These are phyloP conservation scores for Zoroaster sp. DNA, from an alignment of 53 echinoderm and acorn worm genomes.

Conservation along the genomic window DNA sequence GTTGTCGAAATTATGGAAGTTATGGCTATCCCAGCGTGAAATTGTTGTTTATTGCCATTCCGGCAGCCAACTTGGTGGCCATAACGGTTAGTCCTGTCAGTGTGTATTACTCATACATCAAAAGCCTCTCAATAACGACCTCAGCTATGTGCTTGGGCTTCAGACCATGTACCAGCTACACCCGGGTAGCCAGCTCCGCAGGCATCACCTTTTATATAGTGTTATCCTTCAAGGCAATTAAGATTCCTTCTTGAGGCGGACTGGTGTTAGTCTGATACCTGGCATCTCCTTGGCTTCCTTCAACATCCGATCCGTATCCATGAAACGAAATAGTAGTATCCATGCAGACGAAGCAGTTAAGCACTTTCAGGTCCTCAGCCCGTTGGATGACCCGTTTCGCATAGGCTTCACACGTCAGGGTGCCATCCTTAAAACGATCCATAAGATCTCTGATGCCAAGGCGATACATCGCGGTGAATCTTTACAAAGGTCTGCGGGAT, in stretches of 20 bases:
- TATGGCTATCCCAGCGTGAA: slow-evolving; percentile 2
- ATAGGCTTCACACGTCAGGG: slow-evolving; percentile 7
- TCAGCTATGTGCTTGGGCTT: slow-evolving; percentile 11
- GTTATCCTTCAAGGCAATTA: slow-evolving; percentile 19
- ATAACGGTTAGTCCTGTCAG: slow-evolving; percentile 9
- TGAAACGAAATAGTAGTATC: too few relatives aligned
- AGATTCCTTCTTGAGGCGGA: slow-evolving; percentile 27
- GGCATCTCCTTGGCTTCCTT: slow-evolving; percentile 18
- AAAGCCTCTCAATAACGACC: slow-evolving; percentile 10
- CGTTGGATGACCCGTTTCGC: slow-evolving; percentile 6
- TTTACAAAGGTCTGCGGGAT: not conserved
- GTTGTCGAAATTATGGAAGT: slow-evolving; percentile 37
- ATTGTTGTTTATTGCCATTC: not conserved
- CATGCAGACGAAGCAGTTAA: slow-evolving; percentile 42
- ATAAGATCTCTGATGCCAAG: not conserved
- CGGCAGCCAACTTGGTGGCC: slow-evolving; percentile 10
- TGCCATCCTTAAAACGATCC: not conserved
- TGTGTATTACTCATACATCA: not conserved
- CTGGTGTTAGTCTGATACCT: slow-evolving; percentile 26
- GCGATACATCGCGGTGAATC: not conserved
- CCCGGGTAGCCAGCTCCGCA: slow-evolving; percentile 7
- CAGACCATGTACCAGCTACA: slow-evolving; percentile 2
- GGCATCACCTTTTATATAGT: not conserved
- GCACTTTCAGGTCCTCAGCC: not conserved
- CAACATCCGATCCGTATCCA: slow-evolving; percentile 15